These are phyloP conservation scores for Anguilla anguilla DNA, from an alignment of 2,797 vertebrate genomes.

Conservation along the genomic window DNA sequence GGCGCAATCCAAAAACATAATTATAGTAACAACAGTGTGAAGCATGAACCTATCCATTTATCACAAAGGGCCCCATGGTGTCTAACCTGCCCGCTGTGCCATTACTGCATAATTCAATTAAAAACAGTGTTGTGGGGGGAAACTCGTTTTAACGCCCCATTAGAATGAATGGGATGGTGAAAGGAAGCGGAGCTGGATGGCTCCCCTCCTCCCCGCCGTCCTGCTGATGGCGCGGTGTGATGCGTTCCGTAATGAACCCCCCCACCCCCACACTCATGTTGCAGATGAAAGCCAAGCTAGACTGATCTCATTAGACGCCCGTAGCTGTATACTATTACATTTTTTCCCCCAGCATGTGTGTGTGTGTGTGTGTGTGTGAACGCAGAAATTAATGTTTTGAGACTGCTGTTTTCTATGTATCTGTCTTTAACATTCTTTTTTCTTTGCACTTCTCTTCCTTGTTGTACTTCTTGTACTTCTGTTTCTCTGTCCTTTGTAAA, in stretches of 20 bases:
- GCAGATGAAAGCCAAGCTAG: background rate
- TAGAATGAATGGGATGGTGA: background rate
- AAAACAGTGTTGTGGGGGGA: background rate
- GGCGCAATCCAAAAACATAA: background rate
- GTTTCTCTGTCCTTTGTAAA: background rate
- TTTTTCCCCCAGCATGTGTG: conserved; percentile 9
- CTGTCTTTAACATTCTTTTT: conserved; percentile 23
- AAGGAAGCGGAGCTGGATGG: background rate
- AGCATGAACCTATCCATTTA: background rate
- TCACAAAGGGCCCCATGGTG: background rate
- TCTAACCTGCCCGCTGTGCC: background rate
- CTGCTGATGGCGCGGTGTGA: background rate
- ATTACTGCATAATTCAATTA: background rate
- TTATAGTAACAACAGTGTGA: background rate
- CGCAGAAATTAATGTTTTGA: background rate
- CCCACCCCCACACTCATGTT: background rate
- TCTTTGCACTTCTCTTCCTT: conserved; percentile 17
- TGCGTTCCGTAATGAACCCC: background rate
- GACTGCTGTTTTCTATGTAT: background rate
- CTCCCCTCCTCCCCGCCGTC: background rate
- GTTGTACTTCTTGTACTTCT: background rate
- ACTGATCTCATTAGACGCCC: background rate
- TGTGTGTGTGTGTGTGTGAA: background rate
- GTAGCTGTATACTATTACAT: background rate
- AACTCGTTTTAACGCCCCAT: background rate